Evolutionary conservation across 2,888 invertebrate genomes (phyloP).

Genomic region (Scaptodrosophila latifasciaeformis): DNA sequence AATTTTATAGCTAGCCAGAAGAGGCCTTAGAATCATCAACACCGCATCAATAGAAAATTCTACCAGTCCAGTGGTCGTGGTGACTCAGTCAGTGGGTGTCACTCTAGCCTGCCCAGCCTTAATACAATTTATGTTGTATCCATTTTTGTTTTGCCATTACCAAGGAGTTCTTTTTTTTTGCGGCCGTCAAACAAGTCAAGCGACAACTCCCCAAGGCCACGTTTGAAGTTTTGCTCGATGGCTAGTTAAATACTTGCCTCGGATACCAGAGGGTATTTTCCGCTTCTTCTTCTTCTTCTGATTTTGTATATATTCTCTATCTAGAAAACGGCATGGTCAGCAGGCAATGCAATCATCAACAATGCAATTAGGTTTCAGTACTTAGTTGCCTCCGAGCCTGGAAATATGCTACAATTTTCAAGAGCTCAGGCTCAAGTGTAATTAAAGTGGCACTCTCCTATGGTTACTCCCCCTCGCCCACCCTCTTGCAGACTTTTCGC

Average conservation of each 20-base stretch:
- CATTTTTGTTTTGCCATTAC: slow-evolving; percentile 35
- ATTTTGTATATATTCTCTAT: background rate
- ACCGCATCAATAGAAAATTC: background rate
- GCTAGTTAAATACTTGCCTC: slow-evolving; percentile 31
- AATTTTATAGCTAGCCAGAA: slow-evolving; percentile 44
- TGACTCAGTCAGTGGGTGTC: background rate
- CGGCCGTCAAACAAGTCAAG: background rate
- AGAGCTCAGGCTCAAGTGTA: slow-evolving; percentile 46
- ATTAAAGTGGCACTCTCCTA: slow-evolving; percentile 35
- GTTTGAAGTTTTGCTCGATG: slow-evolving; percentile 28
- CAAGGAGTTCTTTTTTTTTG: background rate
- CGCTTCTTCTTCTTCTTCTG: no score
- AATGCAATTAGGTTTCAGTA: slow-evolving; percentile 17
- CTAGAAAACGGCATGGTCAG: slow-evolving; percentile 16
- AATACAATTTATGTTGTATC: slow-evolving; percentile 56
- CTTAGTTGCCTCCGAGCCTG: slow-evolving; percentile 1
- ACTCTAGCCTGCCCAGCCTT: slow-evolving; percentile 9
- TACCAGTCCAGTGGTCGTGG: background rate
- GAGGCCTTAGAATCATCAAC: background rate
- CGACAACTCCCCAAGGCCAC: slow-evolving; percentile 42
- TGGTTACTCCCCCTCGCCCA: slow-evolving; percentile 8
- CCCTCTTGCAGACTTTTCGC: no score
- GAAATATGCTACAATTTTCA: slow-evolving; percentile 47
- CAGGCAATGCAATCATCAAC: slow-evolving; percentile 53
- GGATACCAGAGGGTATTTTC: no score